Evolutionary conservation across 1,140 invertebrate species (phyloP).

Genomic region (Calliopsis andreniformis): DNA sequence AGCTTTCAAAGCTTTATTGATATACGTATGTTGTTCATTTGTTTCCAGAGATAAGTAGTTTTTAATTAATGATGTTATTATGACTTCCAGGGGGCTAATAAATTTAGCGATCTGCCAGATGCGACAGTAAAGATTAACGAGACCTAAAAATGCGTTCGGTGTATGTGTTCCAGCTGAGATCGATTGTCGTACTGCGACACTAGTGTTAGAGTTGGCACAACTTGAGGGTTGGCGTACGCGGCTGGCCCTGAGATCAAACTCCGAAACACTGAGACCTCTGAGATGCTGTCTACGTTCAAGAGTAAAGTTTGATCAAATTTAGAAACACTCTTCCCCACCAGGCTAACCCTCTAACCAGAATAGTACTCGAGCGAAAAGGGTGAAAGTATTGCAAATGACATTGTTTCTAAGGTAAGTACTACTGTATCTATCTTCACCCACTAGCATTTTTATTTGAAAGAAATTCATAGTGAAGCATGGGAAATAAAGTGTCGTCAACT

Average conservation of each 20-base stretch:
- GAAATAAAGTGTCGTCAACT: no score
- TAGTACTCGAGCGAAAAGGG: not conserved
- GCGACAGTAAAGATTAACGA: slow-evolving; percentile 39
- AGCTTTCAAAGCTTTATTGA: no score
- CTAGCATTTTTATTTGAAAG: no score
- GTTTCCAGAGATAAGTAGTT: no score
- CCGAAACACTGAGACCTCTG: slow-evolving; percentile 27
- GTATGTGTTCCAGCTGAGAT: slow-evolving; percentile 62
- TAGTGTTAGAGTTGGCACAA: slow-evolving; percentile 71
- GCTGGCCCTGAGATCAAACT: slow-evolving; percentile 49
- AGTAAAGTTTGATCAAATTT: slow-evolving; percentile 23
- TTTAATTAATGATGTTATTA: no score
- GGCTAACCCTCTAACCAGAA: not conserved
- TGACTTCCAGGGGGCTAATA: not conserved
- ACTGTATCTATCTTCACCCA: no score
- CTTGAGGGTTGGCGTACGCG: slow-evolving; percentile 53
- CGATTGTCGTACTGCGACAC: slow-evolving; percentile 77
- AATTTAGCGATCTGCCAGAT: slow-evolving; percentile 10
- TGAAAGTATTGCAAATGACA: not conserved
- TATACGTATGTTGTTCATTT: no score
- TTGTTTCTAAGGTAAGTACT: no score
- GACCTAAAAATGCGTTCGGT: slow-evolving; percentile 49
- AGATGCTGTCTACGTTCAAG: slow-evolving; percentile 9
- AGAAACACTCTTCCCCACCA: not conserved
- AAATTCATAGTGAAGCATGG: no score